Conservation (phyloP, 2,113 vertebrate genomes). For the Odocoileus virginianus region DNA sequence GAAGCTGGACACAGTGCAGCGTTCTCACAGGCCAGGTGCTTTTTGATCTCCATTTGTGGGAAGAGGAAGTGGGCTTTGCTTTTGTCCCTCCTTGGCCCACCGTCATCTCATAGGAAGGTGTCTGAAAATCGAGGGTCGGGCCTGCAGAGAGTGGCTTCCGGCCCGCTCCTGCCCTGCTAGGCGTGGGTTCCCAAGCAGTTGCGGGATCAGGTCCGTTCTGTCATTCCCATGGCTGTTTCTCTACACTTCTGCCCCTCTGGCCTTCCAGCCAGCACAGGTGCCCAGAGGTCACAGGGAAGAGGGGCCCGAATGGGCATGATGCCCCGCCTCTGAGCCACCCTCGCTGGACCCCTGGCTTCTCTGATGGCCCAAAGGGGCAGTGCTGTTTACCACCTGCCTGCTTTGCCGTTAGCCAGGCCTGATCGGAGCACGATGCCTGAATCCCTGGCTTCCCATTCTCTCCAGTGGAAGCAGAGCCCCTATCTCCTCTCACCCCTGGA, state of each 20-base stretch:
- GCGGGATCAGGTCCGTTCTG: fast-evolving
- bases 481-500: background rate
- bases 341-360: background rate
- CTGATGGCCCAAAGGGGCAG: fast-evolving
- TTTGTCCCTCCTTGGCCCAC: too few relatives aligned
- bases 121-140: fast-evolving
- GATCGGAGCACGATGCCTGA: background rate
- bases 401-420: background rate
- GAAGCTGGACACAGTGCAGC: fast-evolving
- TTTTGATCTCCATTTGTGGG: background rate
- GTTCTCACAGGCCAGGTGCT: background rate
- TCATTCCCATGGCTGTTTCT: fast-evolving
- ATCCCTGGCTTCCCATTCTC: fast-evolving
- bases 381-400: fast-evolving
- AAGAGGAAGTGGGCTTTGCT: background rate
- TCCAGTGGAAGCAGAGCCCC: background rate
- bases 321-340: background rate
- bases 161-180: fast-evolving
- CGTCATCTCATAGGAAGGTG: fast-evolving
- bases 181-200: fast-evolving
- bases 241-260: fast-evolving
- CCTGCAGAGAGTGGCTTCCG: fast-evolving
- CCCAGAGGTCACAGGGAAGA: background rate
- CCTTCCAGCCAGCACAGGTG: background rate
- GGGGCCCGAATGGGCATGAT: fast-evolving